These are phyloP conservation scores for Oscheius sp. DNA, from an alignment of 2,888 invertebrate genomes.

Conservation along the genomic window DNA sequence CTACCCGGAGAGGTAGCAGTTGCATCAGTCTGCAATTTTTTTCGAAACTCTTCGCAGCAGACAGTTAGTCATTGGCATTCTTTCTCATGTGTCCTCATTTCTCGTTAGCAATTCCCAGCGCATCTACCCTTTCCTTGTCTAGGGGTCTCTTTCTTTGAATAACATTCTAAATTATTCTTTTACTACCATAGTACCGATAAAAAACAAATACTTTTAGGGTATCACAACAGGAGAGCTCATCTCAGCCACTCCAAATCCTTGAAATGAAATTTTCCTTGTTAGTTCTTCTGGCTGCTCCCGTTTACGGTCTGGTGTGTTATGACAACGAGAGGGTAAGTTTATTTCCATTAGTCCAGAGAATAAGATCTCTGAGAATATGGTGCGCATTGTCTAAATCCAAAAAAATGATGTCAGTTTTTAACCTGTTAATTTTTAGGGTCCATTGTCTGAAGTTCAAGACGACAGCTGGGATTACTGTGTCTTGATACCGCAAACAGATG, in stretches of 20 bases:
- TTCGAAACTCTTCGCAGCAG: conserved; percentile 12
- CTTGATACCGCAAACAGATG: conserved; percentile 42
- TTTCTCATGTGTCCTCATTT: neutral
- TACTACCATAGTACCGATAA: neutral
- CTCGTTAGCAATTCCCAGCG: neutral
- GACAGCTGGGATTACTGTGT: conserved; percentile 50
- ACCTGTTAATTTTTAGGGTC: conserved; percentile 29
- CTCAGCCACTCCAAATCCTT: neutral
- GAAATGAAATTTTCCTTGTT: conserved; percentile 17
- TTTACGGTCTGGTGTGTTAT: conserved; percentile 17
- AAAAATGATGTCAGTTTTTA: conserved; percentile 8
- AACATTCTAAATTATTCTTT: conserved; percentile 14
- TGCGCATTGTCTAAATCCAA: no score
- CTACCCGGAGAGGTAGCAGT: neutral
- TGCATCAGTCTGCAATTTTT: neutral
- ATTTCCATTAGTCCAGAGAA: neutral
- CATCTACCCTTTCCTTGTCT: neutral
- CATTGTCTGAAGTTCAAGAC: conserved; percentile 41
- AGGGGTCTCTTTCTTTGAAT: neutral
- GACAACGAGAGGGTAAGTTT: conserved; percentile 19
- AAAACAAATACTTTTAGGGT: conserved; percentile 3
- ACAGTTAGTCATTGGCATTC: conserved; percentile 17
- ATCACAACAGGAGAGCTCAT: neutral
- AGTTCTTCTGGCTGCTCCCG: neutral
- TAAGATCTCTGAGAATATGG: neutral